These are phyloP conservation scores for Coenonympha arcania DNA, from an alignment of 2,888 invertebrate genomes.

Conservation along the genomic window DNA sequence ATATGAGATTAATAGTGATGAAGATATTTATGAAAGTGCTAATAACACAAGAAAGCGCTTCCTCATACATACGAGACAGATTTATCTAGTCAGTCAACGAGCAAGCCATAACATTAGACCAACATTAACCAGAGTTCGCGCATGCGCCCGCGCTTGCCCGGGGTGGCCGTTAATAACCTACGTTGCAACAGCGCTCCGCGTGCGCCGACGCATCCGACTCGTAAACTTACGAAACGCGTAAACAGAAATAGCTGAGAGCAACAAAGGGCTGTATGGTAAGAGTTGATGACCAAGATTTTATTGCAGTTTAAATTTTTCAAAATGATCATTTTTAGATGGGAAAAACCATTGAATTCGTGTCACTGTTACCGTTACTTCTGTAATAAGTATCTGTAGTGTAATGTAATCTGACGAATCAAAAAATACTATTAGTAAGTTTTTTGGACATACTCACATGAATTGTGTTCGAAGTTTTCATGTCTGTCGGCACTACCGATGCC, in stretches of 20 bases:
- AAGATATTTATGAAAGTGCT: not conserved
- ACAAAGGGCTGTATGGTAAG: slow-evolving; percentile 51
- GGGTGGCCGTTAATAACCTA: slow-evolving; percentile 57
- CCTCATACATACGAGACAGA: too few species aligned
- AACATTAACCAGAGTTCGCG: slow-evolving; percentile 32
- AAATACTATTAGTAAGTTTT: too few species aligned
- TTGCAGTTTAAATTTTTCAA: too few species aligned
- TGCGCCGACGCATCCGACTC: slow-evolving; percentile 56
- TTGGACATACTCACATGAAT: too few species aligned
- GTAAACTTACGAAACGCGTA: slow-evolving; percentile 70
- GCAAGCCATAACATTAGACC: slow-evolving; percentile 13
- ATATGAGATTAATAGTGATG: too few species aligned
- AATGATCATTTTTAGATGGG: too few species aligned
- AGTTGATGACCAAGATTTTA: not conserved
- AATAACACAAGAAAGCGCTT: not conserved
- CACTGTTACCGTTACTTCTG: too few species aligned
- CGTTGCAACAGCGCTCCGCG: slow-evolving; percentile 56
- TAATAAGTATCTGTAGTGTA: not conserved
- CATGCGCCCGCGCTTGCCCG: slow-evolving; percentile 46
- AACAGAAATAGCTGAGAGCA: slow-evolving; percentile 65
- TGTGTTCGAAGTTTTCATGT: too few species aligned
- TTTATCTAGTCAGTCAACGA: slow-evolving; percentile 17
- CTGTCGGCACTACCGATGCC: too few species aligned
- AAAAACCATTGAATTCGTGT: too few species aligned
- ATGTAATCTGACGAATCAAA: too few species aligned